phyloP scores from a whole-genome alignment of 2,888 invertebrate species.

The Anorthoa munda region DNA sequence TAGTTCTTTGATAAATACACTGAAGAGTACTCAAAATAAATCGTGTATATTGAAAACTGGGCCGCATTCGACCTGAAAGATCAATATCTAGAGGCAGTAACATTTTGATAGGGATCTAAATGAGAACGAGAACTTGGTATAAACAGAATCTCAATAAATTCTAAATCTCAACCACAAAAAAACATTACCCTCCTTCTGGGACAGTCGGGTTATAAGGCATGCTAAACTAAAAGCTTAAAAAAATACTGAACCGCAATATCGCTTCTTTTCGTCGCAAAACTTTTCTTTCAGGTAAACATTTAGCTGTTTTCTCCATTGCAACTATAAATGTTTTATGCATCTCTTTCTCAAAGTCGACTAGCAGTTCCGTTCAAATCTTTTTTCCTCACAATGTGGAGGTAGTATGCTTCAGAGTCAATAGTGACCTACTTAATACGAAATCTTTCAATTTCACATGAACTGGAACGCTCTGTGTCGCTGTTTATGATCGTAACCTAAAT shows the following conservation, averaged over 20 bases:
- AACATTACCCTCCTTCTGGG: too few species aligned
- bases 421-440: conserved; percentile 59
- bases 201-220: background rate
- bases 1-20: background rate
- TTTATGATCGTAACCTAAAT: conserved; percentile 51
- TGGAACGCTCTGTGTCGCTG: conserved; percentile 41
- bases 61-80: background rate
- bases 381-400: conserved; percentile 50
- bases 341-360: conserved; percentile 33
- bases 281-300: conserved; percentile 38
- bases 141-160: background rate
- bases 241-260: conserved; percentile 30
- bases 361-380: conserved; percentile 51
- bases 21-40: too few species aligned
- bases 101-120: background rate
- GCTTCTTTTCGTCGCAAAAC: conserved; percentile 17
- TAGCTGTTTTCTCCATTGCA: conserved; percentile 33
- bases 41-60: background rate
- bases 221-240: conserved; percentile 15
- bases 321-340: conserved; percentile 49
- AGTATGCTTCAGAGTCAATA: conserved; percentile 60
- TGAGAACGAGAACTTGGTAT: background rate
- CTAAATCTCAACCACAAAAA: background rate
- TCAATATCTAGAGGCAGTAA: background rate
- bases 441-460: conserved; percentile 59